Evolutionary conservation across 2,113 vertebrate genomes (phyloP).

Genomic region (Myotis brandtii): DNA sequence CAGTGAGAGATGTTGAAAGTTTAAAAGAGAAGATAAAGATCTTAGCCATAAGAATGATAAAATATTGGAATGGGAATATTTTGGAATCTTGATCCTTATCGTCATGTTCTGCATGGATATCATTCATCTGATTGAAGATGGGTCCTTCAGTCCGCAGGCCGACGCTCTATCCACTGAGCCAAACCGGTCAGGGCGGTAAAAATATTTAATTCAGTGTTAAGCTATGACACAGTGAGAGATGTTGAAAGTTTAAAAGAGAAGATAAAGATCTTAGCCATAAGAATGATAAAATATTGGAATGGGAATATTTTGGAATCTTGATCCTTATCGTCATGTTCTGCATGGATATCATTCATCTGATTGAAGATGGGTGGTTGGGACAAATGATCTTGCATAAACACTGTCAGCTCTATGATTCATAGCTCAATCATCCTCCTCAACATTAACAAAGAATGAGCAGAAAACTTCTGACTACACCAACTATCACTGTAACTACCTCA

Average conservation of each 20-base stretch:
- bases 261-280: not conserved
- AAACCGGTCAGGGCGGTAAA: no score
- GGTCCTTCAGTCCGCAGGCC: no score
- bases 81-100: not conserved
- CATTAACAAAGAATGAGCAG: conserved; percentile 4
- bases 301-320: not conserved
- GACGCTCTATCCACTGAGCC: no score
- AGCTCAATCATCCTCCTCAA: not conserved
- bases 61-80: not conserved
- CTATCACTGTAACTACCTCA: not conserved
- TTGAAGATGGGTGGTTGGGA: not conserved
- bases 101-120: not conserved
- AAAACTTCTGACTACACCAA: conserved; percentile 11
- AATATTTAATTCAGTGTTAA: conserved; percentile 38
- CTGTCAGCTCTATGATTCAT: not conserved
- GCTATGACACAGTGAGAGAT: conserved; percentile 6
- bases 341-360: not conserved
- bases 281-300: conserved; percentile 7
- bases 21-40: not conserved
- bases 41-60: no score
- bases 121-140: not conserved
- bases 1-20: not conserved
- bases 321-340: not conserved
- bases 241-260: not conserved
- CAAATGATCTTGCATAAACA: not conserved